Evolutionary conservation across 2,797 vertebrate species (phyloP), one percentile per base, ranked within the genome.

Genomic region (Lacerta bilineata): DNA sequence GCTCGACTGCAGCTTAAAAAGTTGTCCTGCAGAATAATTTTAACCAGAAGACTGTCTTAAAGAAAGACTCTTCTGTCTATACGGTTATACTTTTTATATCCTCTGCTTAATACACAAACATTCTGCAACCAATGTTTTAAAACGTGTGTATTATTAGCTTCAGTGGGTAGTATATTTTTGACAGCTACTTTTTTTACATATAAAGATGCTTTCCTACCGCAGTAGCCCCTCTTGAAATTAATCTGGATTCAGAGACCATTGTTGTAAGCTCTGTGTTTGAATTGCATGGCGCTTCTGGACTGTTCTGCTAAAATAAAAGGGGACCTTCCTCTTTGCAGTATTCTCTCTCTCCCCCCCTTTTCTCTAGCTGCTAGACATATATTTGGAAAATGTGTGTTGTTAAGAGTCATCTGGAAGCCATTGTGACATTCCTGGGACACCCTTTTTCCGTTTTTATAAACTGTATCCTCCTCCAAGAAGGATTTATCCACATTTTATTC

Each of bases 21-120:
- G 18, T 36, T 84, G 18, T 41, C n/a, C 46, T 59, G 13, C 46
- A 39, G 43, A 78, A 33, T 78, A 50, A 20, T 61, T 25, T 36
- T 69, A 46, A 50, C 23, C 50, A 4, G 66, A 66, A 78, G 29
- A 50, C 55, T 18, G 33, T 55, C 20, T 27, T 68, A 50, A 78
- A 17, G 41, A 55, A 61, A 41, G 9, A 3, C 5, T 83, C 41
- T 59, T 46, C 41, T 87, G 33, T 86, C 55, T 92, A 15, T 88
- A 46, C 77, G 87, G 55, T 87, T 18, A 89, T 92, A 66, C 0
- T 90, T 33, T n/a, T 33, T n/a, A 36, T 88, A 39, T 93, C 20
- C 5, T 72, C 89, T 87, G n/a, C 86, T 10, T 66, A 76, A 85
- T 25, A 78, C 5, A 8, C 61, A 66, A 23, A 50, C 8, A 27